These are phyloP conservation scores for Hirtodrosophila duncani DNA, from an alignment of 2,888 invertebrate genomes.

Conservation along the genomic window DNA sequence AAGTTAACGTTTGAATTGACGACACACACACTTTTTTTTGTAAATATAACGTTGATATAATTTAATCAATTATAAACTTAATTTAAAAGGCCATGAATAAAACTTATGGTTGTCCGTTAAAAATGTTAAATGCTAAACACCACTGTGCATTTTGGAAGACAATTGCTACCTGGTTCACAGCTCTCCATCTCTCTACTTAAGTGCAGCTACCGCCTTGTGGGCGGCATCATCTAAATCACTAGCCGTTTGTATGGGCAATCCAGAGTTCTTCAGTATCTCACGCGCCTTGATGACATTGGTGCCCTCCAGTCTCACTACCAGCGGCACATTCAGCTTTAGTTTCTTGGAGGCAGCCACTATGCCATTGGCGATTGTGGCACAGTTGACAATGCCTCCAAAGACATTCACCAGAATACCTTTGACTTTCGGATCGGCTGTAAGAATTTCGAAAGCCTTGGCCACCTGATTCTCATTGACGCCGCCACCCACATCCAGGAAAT, in stretches of 20 bases:
- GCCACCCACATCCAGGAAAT: constrained; percentile 98
- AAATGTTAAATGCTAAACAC: constrained; percentile 16
- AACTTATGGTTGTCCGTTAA: constrained; percentile 9
- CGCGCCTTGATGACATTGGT: constrained; percentile 93
- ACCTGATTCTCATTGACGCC: constrained; percentile 97
- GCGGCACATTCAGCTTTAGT: constrained; percentile 88
- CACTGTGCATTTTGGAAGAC: constrained; percentile 27
- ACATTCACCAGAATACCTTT: constrained; percentile 98
- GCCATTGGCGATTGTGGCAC: constrained; percentile 97
- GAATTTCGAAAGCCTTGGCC: constrained; percentile 92
- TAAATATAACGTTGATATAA: too few relatives aligned
- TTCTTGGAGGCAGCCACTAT: constrained; percentile 92
- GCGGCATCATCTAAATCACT: constrained; percentile 95
- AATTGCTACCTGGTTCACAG: background rate
- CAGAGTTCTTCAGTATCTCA: constrained; percentile 89
- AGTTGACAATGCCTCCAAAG: constrained; percentile 99
- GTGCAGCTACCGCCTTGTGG: constrained; percentile 85
- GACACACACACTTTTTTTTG: too few relatives aligned
- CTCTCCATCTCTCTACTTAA: constrained; percentile 37
- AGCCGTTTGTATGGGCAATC: constrained; percentile 89
- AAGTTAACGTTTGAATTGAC: too few relatives aligned
- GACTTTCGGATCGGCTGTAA: constrained; percentile 92
- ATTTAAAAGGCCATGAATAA: constrained; percentile 26
- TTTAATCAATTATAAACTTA: constrained; percentile 18
- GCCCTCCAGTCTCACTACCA: constrained; percentile 96